Evolutionary conservation across 1,140 invertebrate genomes (phyloP), one percentile per base, ranked within the genome.

Genomic region (Penaeus japonicus): DNA sequence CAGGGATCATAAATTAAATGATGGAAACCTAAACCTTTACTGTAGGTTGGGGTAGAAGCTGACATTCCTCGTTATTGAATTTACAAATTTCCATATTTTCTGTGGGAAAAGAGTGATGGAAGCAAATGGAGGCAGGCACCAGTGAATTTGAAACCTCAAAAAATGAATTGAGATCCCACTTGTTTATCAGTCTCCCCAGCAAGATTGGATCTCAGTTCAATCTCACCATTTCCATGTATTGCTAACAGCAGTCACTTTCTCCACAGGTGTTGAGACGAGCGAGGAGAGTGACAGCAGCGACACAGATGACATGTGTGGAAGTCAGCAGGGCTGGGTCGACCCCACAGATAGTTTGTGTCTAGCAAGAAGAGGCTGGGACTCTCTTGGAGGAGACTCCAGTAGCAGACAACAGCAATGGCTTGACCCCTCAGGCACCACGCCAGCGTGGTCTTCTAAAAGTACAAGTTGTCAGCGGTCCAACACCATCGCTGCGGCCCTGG

Each of bases 261-360:
- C 39, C 30, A 30, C 18, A 88, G 87, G 87, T 73, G 73, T 88
- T 83, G 87, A 88, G 87, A 88, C 80, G 65, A 88, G 87, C 73
- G 87, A 88, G 87, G 87, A 88, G 87, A 88, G 87, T 88, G 87
- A 88, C 65, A 57, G 80, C 87, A 88, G 87, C 53, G 87, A 88
- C 54, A 77, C 35, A 18, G 87, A 88, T 39, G 87, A 88, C 32
- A 62, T 88, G 79, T 88, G 87, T 83, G 87, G 87, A 20, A 88
- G 80, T 83, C 87, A 88, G 59, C 87, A 88, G 77, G 87, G 81
- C 47, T 88, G 87, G 87, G 78, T 88, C 22, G 87, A 88, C 54
- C 87, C 87, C 18, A 83, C 65, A 27, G 87, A 83, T 53, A 81
- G 73, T 30, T 53, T 79, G 55, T 83, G 73, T 57, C 65, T 59